Percentiles rank a stretch among this genome's conserved stretches.
phyloP scores from a whole-genome alignment of 2,797 vertebrate genomes.

The Trachurus trachurus region DNA sequence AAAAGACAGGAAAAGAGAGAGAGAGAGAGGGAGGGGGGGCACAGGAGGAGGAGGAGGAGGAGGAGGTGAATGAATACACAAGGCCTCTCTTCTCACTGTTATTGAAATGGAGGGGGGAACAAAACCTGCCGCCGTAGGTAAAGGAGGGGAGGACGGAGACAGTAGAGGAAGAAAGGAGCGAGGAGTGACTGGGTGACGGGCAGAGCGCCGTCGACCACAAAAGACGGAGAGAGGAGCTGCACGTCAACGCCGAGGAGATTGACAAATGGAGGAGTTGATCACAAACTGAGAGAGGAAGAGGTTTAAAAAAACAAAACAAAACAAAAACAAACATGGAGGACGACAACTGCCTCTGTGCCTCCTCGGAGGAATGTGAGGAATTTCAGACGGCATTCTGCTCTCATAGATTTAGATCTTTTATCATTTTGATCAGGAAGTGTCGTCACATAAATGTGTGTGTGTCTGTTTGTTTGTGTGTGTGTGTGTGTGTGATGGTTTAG shows the following conservation, averaged over 20 bases:
- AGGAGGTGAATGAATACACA: constrained; percentile 76
- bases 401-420: constrained; percentile 13
- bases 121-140: constrained; percentile 69
- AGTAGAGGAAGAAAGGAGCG: constrained; percentile 57
- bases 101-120: constrained; percentile 73
- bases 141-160: constrained; percentile 59
- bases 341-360: not conserved
- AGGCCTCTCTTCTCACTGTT: constrained; percentile 77
- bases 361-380: constrained; percentile 31
- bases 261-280: constrained; percentile 43
- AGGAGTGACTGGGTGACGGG: constrained; percentile 38
- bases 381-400: constrained; percentile 1
- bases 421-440: not conserved
- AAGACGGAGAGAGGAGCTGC: constrained; percentile 31
- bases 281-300: constrained; percentile 10
- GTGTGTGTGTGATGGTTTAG: constrained; percentile 13
- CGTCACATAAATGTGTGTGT: not conserved
- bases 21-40: constrained; percentile 36
- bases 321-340: not conserved
- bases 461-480: not conserved
- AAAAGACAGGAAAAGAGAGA: constrained; percentile 74
- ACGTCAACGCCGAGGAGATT: constrained; percentile 3
- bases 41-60: constrained; percentile 43
- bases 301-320: not conserved
- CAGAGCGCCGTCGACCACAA: constrained; percentile 40